Percentiles rank a stretch among this genome's conserved stretches.
Evolutionary conservation across 2,797 vertebrate genomes (phyloP).

Genomic region (Balearica regulorum): DNA sequence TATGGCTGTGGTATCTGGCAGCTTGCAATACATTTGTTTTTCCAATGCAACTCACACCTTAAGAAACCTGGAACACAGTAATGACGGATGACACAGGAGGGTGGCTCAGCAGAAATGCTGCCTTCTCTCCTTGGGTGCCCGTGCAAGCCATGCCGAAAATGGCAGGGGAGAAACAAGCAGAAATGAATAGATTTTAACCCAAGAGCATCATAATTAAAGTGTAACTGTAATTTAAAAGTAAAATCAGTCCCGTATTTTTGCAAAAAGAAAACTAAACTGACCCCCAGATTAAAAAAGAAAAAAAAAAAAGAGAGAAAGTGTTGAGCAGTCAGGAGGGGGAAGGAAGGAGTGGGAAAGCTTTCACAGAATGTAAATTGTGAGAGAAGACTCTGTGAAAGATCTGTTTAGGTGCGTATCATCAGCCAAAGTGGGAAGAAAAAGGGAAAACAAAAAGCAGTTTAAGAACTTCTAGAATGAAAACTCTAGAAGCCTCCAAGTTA

Average conservation of each 20-base stretch:
- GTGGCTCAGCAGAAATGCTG: neutral
- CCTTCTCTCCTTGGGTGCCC: neutral
- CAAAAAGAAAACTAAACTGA: conserved; percentile 37
- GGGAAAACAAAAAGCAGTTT: conserved; percentile 8
- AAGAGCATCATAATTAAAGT: neutral
- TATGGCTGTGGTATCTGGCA: neutral
- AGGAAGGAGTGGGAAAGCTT: conserved; percentile 32
- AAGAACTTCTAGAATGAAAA: neutral
- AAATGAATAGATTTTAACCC: neutral
- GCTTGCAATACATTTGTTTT: neutral
- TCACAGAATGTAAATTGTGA: conserved; percentile 42
- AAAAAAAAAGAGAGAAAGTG: neutral
- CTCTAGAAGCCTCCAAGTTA: neutral
- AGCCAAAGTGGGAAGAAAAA: conserved; percentile 6
- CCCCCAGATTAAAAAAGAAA: neutral
- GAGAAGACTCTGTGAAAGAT: conserved; percentile 45
- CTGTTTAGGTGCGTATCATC: neutral
- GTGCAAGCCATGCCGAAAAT: neutral
- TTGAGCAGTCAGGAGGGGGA: neutral
- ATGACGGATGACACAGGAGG: neutral
- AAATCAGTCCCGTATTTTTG: conserved; percentile 17
- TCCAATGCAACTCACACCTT: neutral
- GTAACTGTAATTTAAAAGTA: conserved; percentile 39
- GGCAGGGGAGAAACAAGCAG: neutral
- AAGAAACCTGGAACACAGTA: neutral